Base-by-base conservation (phyloP, 2,888 invertebrate genomes). In the Drosophila bunnanda region DNA sequence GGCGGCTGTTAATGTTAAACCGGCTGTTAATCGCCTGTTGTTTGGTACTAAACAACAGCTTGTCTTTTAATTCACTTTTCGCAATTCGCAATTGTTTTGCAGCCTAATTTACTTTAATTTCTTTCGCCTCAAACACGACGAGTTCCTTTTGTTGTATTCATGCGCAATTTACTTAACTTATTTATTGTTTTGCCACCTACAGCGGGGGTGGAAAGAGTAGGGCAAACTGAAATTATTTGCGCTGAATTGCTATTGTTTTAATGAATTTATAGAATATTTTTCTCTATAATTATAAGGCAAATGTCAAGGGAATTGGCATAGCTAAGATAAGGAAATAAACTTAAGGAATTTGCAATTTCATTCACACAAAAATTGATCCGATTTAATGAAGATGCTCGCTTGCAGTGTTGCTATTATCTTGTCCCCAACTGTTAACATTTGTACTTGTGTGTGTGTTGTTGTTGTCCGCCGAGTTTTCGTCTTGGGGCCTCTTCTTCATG, bases 151-250 rank as follows among this genome's bases (percentile, higher is more conserved):
- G 64, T 60, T 66, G 65, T 64, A 48, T 54, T 48, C 64, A 65
- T 68, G 38, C 52, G 58, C 65, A 80, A 68, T 70, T 70, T 82
- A 57, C 65, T 77, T 65, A 67, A 71, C 56, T 59, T 74, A 65
- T 71, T 79, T 75, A 57, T 60, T 69, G 32, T 71, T 48, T 58
- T 55, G 65, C 50, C 67, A 61, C 62, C 55, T 28, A 50, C 43
- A 69, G 60, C 15, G 15, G 10, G 10, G 60, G 58, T 7, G 39
- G 25, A 58, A 41, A 17, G 13, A 57, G 25, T 57, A 60, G 12
- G 2, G 22, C 32, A n/a, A 54, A 25, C 3, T 9, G 13, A 13
- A 17, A 57, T 10, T 25, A 25, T 36, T 36, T 12, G 17, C n/a
- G 30, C 7, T 15, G 15, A 55, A 41, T 12, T 44, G 2, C 5